These are phyloP conservation scores for Diabrotica undecimpunctata DNA, from an alignment of 1,140 invertebrate species.

Conservation along the genomic window DNA sequence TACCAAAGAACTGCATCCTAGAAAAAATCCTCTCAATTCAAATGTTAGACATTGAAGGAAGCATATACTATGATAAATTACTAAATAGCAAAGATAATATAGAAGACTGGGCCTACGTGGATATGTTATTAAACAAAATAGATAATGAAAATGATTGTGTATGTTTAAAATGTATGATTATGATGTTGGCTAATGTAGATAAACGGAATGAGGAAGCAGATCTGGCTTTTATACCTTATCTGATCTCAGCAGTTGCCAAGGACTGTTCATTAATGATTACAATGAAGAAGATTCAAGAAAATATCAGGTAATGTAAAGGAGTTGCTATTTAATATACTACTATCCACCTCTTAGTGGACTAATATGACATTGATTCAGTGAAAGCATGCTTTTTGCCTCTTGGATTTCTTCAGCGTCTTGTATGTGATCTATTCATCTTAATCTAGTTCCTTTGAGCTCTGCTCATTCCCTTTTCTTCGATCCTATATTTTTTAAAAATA, in stretches of 20 bases:
- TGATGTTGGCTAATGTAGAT: slow-evolving; percentile 22
- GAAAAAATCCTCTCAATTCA: slow-evolving; percentile 40
- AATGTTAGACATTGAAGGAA: slow-evolving; percentile 39
- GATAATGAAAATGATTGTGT: slow-evolving; percentile 23
- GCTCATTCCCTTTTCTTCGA: too few relatives aligned
- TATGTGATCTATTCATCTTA: too few relatives aligned
- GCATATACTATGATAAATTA: slow-evolving; percentile 34
- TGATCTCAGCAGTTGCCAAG: slow-evolving; percentile 40
- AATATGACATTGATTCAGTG: neutral
- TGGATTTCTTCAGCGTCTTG: neutral
- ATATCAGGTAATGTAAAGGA: slow-evolving; percentile 18
- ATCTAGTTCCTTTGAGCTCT: too few relatives aligned
- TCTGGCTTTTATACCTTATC: slow-evolving; percentile 36
- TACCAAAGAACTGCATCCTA: slow-evolving; percentile 38
- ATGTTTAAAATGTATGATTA: slow-evolving; percentile 33
- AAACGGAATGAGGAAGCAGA: slow-evolving; percentile 23
- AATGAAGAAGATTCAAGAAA: slow-evolving; percentile 30
- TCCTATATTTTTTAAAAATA: too few relatives aligned
- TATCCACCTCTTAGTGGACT: neutral
- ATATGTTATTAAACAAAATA: slow-evolving; percentile 31
- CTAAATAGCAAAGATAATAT: slow-evolving; percentile 21
- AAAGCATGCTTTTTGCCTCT: neutral
- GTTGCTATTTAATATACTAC: slow-evolving; percentile 1
- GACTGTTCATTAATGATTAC: slow-evolving; percentile 44
- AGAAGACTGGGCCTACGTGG: slow-evolving; percentile 34